Base-by-base conservation (phyloP, 2,888 invertebrate species). In the Crioceris asparagi region DNA sequence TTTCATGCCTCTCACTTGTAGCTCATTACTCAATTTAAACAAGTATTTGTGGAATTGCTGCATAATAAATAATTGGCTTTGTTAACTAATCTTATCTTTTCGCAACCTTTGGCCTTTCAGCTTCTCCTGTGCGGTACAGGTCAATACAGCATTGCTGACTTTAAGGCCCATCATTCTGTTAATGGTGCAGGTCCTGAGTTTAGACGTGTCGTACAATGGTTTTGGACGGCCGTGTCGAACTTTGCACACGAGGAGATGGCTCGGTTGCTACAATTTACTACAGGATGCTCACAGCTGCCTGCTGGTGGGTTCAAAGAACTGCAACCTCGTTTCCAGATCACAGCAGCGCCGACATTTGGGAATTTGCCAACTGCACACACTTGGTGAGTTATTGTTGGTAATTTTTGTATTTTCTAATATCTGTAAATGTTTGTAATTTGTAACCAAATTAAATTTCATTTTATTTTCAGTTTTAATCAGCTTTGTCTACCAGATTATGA, bases 401-500 rank as follows among this genome's bases (percentile, higher is more conserved):
- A n/a, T n/a, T n/a, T n/a, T n/a, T n/a, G n/a, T n/a, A n/a, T n/a
- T n/a, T n/a, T n/a, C n/a, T n/a, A n/a, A n/a, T n/a, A n/a, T n/a
- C n/a, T n/a, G n/a, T n/a, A n/a, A n/a, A 21, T 21, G 6, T 21
- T 21, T 21, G 6, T 21, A 10, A 21, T 21, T 21, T 21, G 21
- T 21, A 21, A n/a, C n/a, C n/a, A n/a, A n/a, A n/a, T n/a, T n/a
- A n/a, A 10, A 15, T 34, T 12, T 10, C 31, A 10, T 34, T 25
- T 33, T 23, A 14, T 39, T 41, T 46, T 35, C 68, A 85, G 86
- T 70, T 93, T 93, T 69, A 94, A 94, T 74, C 92, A 93, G 69
- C 76, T 94, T 43, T 92, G 92, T 67, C 71, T 94, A 56, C 93
- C 93, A 15, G 91, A 91, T 67, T 93, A 93, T 68, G 91, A 92